Evolutionary conservation across 2,888 invertebrate genomes (phyloP), one percentile per base, ranked within the genome.

Genomic region (Drosophila nr. perissopoda): DNA sequence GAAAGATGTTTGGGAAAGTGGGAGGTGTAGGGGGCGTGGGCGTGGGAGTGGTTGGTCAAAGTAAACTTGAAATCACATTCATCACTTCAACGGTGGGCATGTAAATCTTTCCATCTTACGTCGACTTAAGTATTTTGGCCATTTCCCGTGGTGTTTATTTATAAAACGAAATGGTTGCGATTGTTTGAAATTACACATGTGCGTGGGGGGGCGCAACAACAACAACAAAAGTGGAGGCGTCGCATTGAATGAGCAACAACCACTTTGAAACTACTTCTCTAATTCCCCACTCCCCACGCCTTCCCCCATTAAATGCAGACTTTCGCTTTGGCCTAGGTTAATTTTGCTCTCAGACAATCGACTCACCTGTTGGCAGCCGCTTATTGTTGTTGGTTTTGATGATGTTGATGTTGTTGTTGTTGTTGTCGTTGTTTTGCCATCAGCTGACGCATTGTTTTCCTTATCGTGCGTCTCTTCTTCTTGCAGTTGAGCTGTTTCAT

Each of bases 331-430:
- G 79, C 69, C 79, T 74, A 79, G 69, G 76, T 60, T 70, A 25
- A 54, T 48, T 58, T 56, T 58, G 40, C 29, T 29, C 29, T 38
- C 40, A 31, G 21, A 36, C 51, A 16, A 7, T 54, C 48, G 46
- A 60, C 78, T 79, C 68, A 88, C 88, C 88, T 74, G 88, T 74
- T 83, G 79, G n/a, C 58, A 21, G 54, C 54, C 34, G 40, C 54
- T 59, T 46, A 75, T 42, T 31, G 31, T 21, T 51, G 77, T 36
- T 66, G 68, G 33, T 59, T 70, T 40, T 58, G 76, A 6, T 57
- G 65, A 21, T 66, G 58, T 29, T 52, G 18, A 4, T 38, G 69
- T 60, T 21, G 71, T 52, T 66, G 68, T 27, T 57, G 72, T 31
- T 57, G 75, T 6, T 58, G 64, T 21, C 65, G 49, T 40, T 53